phyloP scores from a whole-genome alignment of 1,140 invertebrate genomes.

The Periplaneta americana region DNA sequence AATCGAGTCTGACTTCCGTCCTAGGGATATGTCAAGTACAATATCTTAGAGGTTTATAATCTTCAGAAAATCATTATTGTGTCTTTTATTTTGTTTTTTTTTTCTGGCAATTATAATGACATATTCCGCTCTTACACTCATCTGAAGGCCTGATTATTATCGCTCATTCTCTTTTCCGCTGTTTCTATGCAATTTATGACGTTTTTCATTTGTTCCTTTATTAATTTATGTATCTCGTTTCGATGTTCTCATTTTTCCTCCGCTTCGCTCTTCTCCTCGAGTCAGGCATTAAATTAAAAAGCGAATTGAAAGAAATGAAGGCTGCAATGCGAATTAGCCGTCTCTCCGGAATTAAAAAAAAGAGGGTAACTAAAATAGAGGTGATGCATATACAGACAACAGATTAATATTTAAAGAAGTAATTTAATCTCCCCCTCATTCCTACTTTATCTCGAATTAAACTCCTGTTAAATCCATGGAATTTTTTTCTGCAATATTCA shows the following conservation, averaged over 20 bases:
- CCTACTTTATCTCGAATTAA: neutral
- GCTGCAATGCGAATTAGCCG: neutral
- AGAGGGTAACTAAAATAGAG: neutral
- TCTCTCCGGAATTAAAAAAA: neutral
- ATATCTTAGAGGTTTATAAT: no score
- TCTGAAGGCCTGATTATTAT: neutral
- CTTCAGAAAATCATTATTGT: no score
- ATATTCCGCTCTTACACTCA: neutral
- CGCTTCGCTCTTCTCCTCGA: neutral
- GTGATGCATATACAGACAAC: neutral
- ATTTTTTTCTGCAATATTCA: neutral
- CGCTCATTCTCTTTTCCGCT: neutral
- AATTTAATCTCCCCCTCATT: neutral
- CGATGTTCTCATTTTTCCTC: neutral
- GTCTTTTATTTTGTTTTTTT: no score
- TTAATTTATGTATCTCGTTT: neutral
- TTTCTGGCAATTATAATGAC: no score
- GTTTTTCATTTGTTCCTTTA: neutral
- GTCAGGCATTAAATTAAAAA: neutral
- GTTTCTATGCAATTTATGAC: neutral
- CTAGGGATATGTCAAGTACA: no score
- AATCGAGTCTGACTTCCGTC: no score
- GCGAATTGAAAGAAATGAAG: neutral
- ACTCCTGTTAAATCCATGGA: neutral
- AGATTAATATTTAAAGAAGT: neutral